Base-by-base conservation (phyloP, 1,140 invertebrate genomes). In the Formica exsecta region DNA sequence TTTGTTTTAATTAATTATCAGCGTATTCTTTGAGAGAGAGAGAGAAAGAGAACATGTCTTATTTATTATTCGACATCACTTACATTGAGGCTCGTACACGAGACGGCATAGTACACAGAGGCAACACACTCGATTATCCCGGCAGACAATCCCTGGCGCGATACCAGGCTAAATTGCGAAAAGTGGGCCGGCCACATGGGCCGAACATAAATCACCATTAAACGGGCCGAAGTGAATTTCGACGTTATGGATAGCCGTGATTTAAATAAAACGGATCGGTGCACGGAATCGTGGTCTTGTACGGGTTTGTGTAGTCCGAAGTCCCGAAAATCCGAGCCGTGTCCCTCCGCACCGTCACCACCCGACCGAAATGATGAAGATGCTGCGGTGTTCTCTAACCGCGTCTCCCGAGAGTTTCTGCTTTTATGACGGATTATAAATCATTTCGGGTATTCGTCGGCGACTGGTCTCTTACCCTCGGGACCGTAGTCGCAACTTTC, bases 201-300 rank as follows among this genome's bases (percentile, higher is more conserved):
- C 7, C 32, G 51, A n/a, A 2, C 25, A 86, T 90, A 90, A 90
- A 90, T 90, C 89, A 87, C 73, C 89, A 90, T 90, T 90, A 90
- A 88, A 90, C 61, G 11, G 36, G 48, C 57, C 51, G 66, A 57
- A 86, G 59, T 62, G 51, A 77, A 64, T 41, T 57, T 65, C 16
- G 70, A 89, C 88, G 64, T 90, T 85, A 85, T 80, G 79, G 87
- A 89, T 90, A 61, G 86, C 59, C 48, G 41, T 62, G 74, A 87
- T 90, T 90, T 90, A 80, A 87, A 85, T 87, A 75, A 90, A 90
- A 81, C 48, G 75, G 51, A 85, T 79, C 66, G 61, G 75, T 66
- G 51, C 29, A 38, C 36, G 70, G 41, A 38, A 59, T 6, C 44
- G 57, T 16, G 51, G 25, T 80, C 51, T 59, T 76, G 74, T 86